These are phyloP conservation scores for Diarsia rubi DNA, from an alignment of 2,888 invertebrate genomes.

Conservation along the genomic window DNA sequence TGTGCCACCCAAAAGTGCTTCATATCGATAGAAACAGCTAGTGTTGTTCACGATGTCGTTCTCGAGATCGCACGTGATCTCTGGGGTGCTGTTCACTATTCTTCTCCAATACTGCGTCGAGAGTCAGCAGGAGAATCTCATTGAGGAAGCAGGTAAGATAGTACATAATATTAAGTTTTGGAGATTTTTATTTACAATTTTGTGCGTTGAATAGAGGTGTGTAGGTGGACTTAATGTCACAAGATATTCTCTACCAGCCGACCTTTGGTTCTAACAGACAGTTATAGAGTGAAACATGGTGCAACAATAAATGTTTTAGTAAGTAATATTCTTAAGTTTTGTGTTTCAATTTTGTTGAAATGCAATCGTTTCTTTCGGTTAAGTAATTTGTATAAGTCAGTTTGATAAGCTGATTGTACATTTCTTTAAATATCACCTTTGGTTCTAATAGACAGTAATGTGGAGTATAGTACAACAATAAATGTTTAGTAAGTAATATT, in stretches of 20 bases:
- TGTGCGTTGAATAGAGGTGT: too few relatives aligned
- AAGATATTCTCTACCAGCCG: background rate
- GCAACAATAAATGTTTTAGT: too few relatives aligned
- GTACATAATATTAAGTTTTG: slow-evolving; percentile 33
- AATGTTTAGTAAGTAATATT: too few relatives aligned
- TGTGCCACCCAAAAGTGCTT: slow-evolving; percentile 68
- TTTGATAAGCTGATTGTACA: background rate
- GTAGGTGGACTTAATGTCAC: background rate
- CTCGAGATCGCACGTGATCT: slow-evolving; percentile 74
- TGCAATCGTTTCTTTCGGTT: too few relatives aligned
- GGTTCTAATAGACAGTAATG: background rate
- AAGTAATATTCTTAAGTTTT: too few relatives aligned
- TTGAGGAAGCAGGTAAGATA: slow-evolving; percentile 84
- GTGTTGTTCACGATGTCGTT: slow-evolving; percentile 74
- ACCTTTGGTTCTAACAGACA: background rate
- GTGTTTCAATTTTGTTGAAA: too few relatives aligned
- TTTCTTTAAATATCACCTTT: background rate
- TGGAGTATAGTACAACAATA: too few relatives aligned
- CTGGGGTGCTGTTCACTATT: slow-evolving; percentile 76
- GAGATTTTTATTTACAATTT: background rate
- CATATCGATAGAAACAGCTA: slow-evolving; percentile 70
- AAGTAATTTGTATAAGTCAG: too few relatives aligned
- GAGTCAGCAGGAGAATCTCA: slow-evolving; percentile 84
- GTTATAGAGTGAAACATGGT: too few relatives aligned
- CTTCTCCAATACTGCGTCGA: slow-evolving; percentile 81